Evolutionary conservation across 2,113 vertebrate species (phyloP).

Genomic region (Telmatochromis sp.): DNA sequence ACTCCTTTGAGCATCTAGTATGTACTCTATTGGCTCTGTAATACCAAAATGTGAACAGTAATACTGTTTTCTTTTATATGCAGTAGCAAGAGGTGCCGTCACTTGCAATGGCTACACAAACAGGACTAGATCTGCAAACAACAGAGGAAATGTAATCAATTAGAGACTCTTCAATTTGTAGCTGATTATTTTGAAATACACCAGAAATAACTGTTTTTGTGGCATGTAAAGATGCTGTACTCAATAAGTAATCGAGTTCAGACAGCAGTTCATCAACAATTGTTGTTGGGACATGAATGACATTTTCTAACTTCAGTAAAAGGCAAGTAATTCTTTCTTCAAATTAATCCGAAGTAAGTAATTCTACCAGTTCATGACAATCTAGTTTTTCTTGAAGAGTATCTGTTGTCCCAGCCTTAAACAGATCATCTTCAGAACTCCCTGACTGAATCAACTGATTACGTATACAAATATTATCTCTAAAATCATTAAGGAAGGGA

Average conservation of each 20-base stretch:
- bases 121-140: background rate
- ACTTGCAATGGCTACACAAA: background rate
- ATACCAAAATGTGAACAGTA: background rate
- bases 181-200: background rate
- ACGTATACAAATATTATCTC: background rate
- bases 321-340: background rate
- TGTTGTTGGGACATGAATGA: background rate
- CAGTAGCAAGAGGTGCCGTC: background rate
- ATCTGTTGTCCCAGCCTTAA: background rate
- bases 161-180: background rate
- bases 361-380: background rate
- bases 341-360: background rate
- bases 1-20: background rate
- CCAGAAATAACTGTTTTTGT: background rate
- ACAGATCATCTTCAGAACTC: background rate
- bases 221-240: background rate
- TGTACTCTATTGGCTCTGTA: background rate
- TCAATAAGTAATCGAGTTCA: background rate
- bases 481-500: background rate
- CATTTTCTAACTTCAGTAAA: background rate
- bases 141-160: background rate
- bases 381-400: background rate
- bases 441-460: background rate
- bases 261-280: background rate
- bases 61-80: background rate